Conservation (phyloP, 2,888 invertebrate genomes). For the Microctonus hyperodae region DNA sequence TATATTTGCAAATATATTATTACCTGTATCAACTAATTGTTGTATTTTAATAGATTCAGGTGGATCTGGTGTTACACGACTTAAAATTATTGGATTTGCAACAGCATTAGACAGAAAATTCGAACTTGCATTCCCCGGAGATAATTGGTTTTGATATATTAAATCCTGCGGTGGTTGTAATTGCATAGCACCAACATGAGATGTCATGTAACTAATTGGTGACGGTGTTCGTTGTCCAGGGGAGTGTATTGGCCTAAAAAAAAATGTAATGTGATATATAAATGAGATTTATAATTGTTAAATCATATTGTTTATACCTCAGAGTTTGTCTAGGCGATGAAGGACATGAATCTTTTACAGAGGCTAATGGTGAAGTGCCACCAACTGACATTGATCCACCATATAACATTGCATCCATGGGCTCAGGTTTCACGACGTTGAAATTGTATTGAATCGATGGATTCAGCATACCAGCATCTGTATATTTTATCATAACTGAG, state of each 20-base stretch:
- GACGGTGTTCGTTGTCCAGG: conserved; percentile 48
- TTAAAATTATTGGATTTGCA: conserved; percentile 34
- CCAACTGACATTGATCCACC: conserved; percentile 38
- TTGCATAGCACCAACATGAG: conserved; percentile 36
- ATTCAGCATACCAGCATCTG: conserved; percentile 44
- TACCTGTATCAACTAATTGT: conserved; percentile 41
- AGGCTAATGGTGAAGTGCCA: conserved; percentile 43
- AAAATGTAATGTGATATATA: neutral
- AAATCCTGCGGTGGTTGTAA: conserved; percentile 40
- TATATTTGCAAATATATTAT: too few species aligned
- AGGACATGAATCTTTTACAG: conserved; percentile 28
- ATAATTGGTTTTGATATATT: conserved; percentile 26
- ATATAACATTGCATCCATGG: conserved; percentile 45
- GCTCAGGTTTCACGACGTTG: conserved; percentile 53
- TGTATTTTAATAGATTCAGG: conserved; percentile 36
- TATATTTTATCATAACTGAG: conserved; percentile 21
- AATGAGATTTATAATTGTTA: neutral
- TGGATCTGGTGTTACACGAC: conserved; percentile 39
- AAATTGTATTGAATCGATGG: conserved; percentile 47
- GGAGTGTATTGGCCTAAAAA: conserved; percentile 45
- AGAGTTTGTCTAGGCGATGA: neutral
- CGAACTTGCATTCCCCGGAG: conserved; percentile 14
- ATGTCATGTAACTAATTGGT: conserved; percentile 48
- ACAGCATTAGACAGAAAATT: conserved; percentile 34
- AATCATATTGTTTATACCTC: neutral